Conservation (phyloP, 1,140 invertebrate species). For the Aphelenchoides fujianensis region DNA sequence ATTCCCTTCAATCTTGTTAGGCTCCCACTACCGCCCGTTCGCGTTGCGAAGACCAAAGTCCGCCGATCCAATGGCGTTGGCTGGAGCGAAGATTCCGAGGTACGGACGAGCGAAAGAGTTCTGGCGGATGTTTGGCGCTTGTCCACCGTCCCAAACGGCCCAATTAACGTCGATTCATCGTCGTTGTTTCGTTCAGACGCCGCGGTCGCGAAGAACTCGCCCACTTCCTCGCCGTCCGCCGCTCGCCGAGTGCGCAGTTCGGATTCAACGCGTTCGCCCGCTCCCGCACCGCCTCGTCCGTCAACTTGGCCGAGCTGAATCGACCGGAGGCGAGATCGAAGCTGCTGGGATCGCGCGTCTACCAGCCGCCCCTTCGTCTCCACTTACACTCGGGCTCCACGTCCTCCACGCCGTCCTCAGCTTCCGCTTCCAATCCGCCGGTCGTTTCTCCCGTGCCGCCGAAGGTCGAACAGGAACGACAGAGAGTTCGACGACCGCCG, state of each 20-base stretch:
- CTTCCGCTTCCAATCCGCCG: background rate
- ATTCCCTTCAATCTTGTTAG: slow-evolving; percentile 5
- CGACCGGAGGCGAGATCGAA: background rate
- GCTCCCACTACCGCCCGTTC: slow-evolving; percentile 9
- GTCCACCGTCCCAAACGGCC: too few species aligned
- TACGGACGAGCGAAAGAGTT: background rate
- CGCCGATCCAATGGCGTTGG: background rate
- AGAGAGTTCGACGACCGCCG: too few species aligned
- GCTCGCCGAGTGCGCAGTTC: background rate
- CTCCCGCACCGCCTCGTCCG: background rate
- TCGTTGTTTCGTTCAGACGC: slow-evolving; percentile 5
- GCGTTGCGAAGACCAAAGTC: slow-evolving; percentile 1
- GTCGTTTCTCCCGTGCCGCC: background rate
- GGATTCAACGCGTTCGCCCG: slow-evolving; percentile 21
- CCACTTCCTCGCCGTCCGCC: background rate
- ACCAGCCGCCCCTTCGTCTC: slow-evolving; percentile 10
- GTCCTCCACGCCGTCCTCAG: slow-evolving; percentile 6
- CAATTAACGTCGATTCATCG: background rate
- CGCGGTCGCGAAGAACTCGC: slow-evolving; percentile 8
- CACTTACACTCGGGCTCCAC: slow-evolving; percentile 1
- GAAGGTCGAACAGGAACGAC: background rate
- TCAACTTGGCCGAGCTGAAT: slow-evolving; percentile 14
- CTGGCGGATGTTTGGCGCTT: background rate
- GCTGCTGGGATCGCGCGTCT: slow-evolving; percentile 1
- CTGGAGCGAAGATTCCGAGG: slow-evolving; percentile 8